Percentiles rank a stretch among this genome's conserved stretches.
Conservation (phyloP, 2,797 vertebrate species). For the Labeo calbasu region DNA sequence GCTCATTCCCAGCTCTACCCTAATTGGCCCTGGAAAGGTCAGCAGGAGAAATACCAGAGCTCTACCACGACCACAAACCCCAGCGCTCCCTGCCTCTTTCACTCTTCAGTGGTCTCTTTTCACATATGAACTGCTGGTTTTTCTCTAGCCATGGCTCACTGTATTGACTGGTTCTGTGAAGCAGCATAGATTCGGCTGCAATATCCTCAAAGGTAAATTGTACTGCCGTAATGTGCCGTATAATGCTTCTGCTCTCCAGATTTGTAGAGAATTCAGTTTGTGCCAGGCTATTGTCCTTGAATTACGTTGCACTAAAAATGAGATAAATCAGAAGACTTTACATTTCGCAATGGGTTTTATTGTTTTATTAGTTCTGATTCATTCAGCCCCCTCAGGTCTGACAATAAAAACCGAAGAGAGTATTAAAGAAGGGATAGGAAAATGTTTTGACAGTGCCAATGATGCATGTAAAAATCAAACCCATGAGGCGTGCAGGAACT, state of each 20-base stretch:
- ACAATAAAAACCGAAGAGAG: slow-evolving; percentile 42
- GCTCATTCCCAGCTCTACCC: slow-evolving; percentile 49
- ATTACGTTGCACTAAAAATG: slow-evolving; percentile 8
- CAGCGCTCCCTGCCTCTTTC: slow-evolving; percentile 31
- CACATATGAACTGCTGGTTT: slow-evolving; percentile 1
- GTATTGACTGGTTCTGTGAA: slow-evolving; percentile 13
- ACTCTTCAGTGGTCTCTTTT: slow-evolving; percentile 29
- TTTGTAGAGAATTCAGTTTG: slow-evolving; percentile 12
- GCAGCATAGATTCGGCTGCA: background rate
- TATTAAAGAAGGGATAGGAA: slow-evolving; percentile 46
- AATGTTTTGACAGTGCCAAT: slow-evolving; percentile 54
- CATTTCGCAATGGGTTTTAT: slow-evolving; percentile 35
- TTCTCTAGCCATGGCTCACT: background rate
- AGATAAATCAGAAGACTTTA: slow-evolving; percentile 45
- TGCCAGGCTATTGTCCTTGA: slow-evolving; percentile 11
- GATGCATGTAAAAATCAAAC: slow-evolving; percentile 54
- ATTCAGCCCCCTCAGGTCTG: slow-evolving; percentile 37
- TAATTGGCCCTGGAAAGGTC: slow-evolving; percentile 62
- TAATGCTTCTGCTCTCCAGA: background rate
- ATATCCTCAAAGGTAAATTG: slow-evolving; percentile 23
- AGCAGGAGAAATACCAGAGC: slow-evolving; percentile 44
- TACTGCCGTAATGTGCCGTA: background rate
- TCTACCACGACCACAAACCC: slow-evolving; percentile 53
- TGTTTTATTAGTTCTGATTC: slow-evolving; percentile 51
- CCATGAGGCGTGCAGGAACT: slow-evolving; percentile 45